A percentile compares a stretch with the other conserved stretches of the same genome.
These are phyloP conservation scores for Leptestheria dahalacensis DNA, from an alignment of 1,140 invertebrate species.

Conservation along the genomic window DNA sequence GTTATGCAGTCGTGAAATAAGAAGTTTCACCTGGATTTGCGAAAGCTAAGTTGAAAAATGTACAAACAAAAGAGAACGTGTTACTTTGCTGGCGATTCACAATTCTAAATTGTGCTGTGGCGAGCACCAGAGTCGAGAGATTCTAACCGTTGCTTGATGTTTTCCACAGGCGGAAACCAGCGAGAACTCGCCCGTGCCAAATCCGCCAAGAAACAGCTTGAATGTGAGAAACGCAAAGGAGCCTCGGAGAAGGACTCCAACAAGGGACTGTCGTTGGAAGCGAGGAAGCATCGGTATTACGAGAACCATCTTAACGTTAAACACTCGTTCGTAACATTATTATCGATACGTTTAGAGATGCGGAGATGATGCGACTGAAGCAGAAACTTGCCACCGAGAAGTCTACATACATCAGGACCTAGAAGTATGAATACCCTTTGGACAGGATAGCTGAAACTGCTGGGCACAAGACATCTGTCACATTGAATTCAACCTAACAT, in stretches of 20 bases:
- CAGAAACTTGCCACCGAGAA: neutral
- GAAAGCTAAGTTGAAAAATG: neutral
- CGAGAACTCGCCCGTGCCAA: conserved; percentile 68
- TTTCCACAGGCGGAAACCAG: conserved; percentile 51
- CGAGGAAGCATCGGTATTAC: conserved; percentile 63
- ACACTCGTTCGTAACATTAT: no score
- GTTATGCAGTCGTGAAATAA: neutral
- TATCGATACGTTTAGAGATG: no score
- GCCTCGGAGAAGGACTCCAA: conserved; percentile 42
- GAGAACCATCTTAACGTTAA: neutral
- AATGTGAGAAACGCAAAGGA: conserved; percentile 46
- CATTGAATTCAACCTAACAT: neutral
- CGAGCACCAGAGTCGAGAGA: no score
- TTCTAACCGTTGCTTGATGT: no score
- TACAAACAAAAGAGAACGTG: neutral
- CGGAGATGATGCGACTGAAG: neutral
- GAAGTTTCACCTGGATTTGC: neutral
- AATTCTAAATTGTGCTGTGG: no score
- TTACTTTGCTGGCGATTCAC: no score
- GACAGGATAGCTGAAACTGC: no score
- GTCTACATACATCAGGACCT: no score
- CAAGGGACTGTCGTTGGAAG: conserved; percentile 52
- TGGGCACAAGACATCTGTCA: neutral
- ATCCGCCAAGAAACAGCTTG: conserved; percentile 59
- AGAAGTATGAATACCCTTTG: no score